These are phyloP conservation scores for Scortum barcoo DNA, from an alignment of 2,113 vertebrate genomes.

Conservation along the genomic window DNA sequence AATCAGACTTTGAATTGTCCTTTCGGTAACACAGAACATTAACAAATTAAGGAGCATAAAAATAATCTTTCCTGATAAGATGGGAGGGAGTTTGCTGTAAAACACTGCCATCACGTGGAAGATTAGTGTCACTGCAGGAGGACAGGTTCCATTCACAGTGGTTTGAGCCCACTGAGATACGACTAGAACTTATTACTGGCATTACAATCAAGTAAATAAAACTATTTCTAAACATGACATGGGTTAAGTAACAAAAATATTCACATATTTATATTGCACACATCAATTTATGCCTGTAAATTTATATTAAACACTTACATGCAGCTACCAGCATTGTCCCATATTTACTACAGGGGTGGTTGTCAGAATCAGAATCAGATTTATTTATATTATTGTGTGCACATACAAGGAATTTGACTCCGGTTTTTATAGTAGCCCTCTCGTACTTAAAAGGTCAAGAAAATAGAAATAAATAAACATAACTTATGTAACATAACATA, in stretches of 20 bases:
- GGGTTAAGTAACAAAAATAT: neutral
- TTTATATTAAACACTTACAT: neutral
- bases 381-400: too few species aligned
- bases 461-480: too few species aligned
- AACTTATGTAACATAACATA: too few species aligned
- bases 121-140: conserved; percentile 20
- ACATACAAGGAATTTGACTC: too few species aligned
- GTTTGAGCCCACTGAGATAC: neutral
- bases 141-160: too few species aligned
- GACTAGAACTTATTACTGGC: neutral
- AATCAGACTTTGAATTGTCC: neutral
- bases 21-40: neutral
- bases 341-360: neutral
- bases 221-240: neutral
- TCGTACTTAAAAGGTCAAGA: too few species aligned
- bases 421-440: too few species aligned
- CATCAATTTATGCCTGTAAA: neutral
- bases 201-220: neutral
- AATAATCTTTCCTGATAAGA: neutral
- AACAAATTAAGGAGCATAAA: too few species aligned
- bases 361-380: too few species aligned
- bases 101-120: conserved; percentile 61
- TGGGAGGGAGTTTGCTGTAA: conserved; percentile 10
- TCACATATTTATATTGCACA: neutral
- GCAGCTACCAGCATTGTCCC: neutral